These are phyloP conservation scores for Carterocephalus palaemon DNA, from an alignment of 2,888 invertebrate genomes.

Conservation along the genomic window DNA sequence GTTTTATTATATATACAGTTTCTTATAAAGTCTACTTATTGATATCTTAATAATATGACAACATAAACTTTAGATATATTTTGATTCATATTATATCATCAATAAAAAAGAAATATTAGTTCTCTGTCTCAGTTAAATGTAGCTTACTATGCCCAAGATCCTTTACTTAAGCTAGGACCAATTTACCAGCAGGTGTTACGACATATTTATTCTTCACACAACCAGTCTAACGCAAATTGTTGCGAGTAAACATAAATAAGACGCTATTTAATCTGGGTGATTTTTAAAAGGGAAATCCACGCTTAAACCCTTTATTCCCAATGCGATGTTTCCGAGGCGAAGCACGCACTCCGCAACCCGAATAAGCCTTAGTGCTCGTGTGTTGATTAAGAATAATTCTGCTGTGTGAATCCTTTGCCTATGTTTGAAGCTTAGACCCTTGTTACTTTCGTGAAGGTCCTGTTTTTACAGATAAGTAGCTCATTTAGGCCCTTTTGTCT, in stretches of 20 bases:
- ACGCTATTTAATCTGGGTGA: constrained; percentile 1
- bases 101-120: too few relatives aligned
- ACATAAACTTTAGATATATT: too few relatives aligned
- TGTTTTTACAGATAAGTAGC: constrained; percentile 10
- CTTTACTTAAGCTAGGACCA: too few relatives aligned
- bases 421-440: constrained; percentile 11
- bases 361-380: constrained; percentile 20
- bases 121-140: too few relatives aligned
- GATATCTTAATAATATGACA: too few relatives aligned
- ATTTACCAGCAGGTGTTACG: too few relatives aligned
- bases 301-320: constrained; percentile 13
- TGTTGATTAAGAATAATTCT: constrained; percentile 25
- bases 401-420: constrained; percentile 19
- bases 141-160: too few relatives aligned
- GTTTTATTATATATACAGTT: too few relatives aligned
- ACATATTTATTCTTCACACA: too few relatives aligned
- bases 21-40: too few relatives aligned
- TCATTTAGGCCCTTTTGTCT: constrained; percentile 1
- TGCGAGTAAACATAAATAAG: not conserved
- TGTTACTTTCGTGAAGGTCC: constrained; percentile 7
- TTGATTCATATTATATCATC: too few relatives aligned
- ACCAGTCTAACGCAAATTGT: too few relatives aligned
- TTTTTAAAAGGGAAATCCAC: constrained; percentile 14
- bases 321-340: constrained; percentile 21
- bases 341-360: constrained; percentile 16